Percentiles rank a stretch among this genome's conserved stretches.
phyloP scores from a whole-genome alignment of 2,888 invertebrate genomes.

The Phania funesta region DNA sequence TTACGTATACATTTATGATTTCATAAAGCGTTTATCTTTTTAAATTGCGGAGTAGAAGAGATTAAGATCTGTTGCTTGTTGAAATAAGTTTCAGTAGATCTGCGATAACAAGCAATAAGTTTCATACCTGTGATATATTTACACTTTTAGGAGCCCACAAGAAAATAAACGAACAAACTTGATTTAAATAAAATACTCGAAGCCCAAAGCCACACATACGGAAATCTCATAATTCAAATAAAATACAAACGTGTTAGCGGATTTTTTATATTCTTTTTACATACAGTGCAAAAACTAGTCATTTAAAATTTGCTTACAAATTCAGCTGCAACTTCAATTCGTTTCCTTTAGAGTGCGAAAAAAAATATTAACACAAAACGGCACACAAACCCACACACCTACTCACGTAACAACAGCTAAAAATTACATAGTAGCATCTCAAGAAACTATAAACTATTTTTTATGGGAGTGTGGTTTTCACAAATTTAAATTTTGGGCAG shows the following conservation, averaged over 20 bases:
- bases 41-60: no score
- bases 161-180: neutral
- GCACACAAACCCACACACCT: conserved; percentile 1
- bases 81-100: no score
- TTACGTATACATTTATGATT: no score
- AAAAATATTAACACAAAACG: conserved; percentile 19
- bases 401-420: neutral
- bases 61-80: no score
- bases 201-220: conserved; percentile 13
- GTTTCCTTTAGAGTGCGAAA: neutral
- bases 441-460: conserved; percentile 59
- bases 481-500: conserved; percentile 16
- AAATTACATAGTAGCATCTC: conserved; percentile 22
- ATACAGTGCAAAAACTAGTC: conserved; percentile 15
- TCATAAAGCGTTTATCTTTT: no score
- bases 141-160: conserved; percentile 6
- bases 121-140: conserved; percentile 35
- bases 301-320: conserved; percentile 53
- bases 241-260: conserved; percentile 24
- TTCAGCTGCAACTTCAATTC: conserved; percentile 31
- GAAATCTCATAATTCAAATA: conserved; percentile 55
- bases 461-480: conserved; percentile 18
- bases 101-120: no score
- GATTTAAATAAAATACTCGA: conserved; percentile 5
- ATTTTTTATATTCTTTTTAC: neutral